phyloP scores from a whole-genome alignment of 92 coral and sea anemone genomes.

The Siderastrea siderea region DNA sequence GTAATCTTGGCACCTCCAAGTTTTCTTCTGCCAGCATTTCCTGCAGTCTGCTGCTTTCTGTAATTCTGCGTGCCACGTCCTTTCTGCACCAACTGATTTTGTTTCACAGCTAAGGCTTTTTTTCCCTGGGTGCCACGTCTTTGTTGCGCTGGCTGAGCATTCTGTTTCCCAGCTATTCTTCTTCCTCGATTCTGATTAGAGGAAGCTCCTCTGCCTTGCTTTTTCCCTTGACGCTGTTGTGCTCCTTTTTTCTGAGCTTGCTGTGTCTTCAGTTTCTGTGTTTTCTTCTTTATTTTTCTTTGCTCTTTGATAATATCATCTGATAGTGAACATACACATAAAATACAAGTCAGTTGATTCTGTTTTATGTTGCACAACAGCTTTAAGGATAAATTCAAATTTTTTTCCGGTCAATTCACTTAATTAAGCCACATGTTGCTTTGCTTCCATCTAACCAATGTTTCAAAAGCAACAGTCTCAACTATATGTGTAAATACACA shows the following conservation, averaged over 20 bases:
- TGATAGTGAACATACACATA: not conserved
- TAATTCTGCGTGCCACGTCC: conserved; percentile 17
- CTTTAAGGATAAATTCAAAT: no score
- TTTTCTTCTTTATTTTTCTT: conserved; percentile 35
- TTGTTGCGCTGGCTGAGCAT: conserved; percentile 5
- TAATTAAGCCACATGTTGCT: no score
- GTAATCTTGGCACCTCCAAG: conserved; percentile 48
- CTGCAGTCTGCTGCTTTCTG: not conserved
- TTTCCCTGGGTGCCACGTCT: conserved; percentile 1
- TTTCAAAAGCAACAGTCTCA: no score
- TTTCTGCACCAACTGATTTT: conserved; percentile 8
- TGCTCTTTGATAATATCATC: conserved; percentile 55
- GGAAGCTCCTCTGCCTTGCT: not conserved
- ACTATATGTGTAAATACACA: no score
- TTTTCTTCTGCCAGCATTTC: conserved; percentile 14
- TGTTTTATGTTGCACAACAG: no score
- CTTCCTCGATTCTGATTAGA: conserved; percentile 23
- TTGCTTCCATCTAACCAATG: no score
- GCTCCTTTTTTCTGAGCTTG: conserved; percentile 23
- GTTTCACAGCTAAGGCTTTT: conserved; percentile 7
- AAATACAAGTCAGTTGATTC: not conserved
- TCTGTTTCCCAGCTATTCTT: conserved; percentile 16
- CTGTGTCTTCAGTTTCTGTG: conserved; percentile 29
- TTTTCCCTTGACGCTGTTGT: conserved; percentile 1
- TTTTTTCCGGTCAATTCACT: no score